These are phyloP conservation scores for Gryon sp. DNA, from an alignment of 1,140 invertebrate genomes.

Conservation along the genomic window DNA sequence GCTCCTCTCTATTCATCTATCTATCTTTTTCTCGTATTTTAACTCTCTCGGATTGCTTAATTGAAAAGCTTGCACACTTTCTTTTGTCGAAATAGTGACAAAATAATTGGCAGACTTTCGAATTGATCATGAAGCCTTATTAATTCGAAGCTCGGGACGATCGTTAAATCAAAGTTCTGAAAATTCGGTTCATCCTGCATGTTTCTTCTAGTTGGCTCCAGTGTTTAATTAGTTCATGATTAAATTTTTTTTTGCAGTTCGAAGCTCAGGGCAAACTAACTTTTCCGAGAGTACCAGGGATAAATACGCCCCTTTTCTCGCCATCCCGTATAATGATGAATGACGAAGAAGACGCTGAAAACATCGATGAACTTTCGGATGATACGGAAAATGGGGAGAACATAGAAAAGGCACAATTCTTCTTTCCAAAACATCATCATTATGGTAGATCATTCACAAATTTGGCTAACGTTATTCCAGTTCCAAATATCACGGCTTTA, in stretches of 20 bases:
- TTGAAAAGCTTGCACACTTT: slow-evolving; percentile 7
- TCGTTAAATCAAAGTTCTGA: slow-evolving; percentile 6
- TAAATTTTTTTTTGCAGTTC: slow-evolving; percentile 45
- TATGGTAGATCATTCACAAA: slow-evolving; percentile 1
- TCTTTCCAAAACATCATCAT: slow-evolving; percentile 29
- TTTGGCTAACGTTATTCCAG: slow-evolving; percentile 38
- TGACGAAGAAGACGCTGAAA: slow-evolving; percentile 13
- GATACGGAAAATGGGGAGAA: no score
- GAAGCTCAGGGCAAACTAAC: slow-evolving; percentile 46
- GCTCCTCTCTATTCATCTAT: no score
- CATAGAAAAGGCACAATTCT: slow-evolving; percentile 32
- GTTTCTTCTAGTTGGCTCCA: no score
- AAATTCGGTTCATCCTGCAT: background rate
- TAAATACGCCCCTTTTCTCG: slow-evolving; percentile 37
- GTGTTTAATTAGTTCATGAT: slow-evolving; percentile 25
- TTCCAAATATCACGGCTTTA: slow-evolving; percentile 58
- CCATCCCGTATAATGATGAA: background rate
- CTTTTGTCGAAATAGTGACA: background rate
- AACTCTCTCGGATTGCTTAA: slow-evolving; percentile 1
- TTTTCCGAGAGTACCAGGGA: slow-evolving; percentile 45
- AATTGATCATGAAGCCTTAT: slow-evolving; percentile 3
- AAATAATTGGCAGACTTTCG: background rate
- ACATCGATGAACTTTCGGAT: slow-evolving; percentile 1
- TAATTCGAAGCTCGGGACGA: background rate
- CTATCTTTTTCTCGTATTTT: no score